Evolutionary conservation across 2,888 invertebrate species (phyloP).

Genomic region (Maniola hyperantus): DNA sequence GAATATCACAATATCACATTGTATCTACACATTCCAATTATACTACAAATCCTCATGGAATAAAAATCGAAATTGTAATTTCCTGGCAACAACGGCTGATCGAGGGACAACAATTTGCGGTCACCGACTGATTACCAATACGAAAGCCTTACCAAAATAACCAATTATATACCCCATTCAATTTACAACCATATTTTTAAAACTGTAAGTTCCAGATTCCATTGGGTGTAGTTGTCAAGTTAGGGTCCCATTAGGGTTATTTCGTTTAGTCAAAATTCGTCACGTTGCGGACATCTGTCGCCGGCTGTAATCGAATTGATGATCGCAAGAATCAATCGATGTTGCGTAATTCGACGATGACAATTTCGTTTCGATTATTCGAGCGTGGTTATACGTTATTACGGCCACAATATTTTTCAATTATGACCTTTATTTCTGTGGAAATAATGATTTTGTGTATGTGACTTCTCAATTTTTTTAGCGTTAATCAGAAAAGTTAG

Average conservation of each 20-base stretch:
- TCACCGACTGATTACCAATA: slow-evolving; percentile 80
- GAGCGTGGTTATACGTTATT: slow-evolving; percentile 71
- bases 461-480: not conserved
- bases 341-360: slow-evolving; percentile 81
- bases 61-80: slow-evolving; percentile 81
- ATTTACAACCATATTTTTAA: slow-evolving; percentile 44
- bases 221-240: slow-evolving; percentile 27
- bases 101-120: slow-evolving; percentile 83
- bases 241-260: slow-evolving; percentile 51
- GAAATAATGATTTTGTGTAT: not conserved
- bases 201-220: slow-evolving; percentile 41
- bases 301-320: slow-evolving; percentile 73
- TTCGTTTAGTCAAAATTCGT: slow-evolving; percentile 76
- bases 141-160: slow-evolving; percentile 62
- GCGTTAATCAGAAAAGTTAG: not conserved
- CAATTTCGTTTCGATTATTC: slow-evolving; percentile 70
- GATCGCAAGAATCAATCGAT: slow-evolving; percentile 61
- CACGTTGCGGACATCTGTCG: slow-evolving; percentile 82
- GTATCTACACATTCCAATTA: slow-evolving; percentile 43
- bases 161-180: slow-evolving; percentile 39
- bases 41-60: slow-evolving; percentile 67
- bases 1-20: not conserved
- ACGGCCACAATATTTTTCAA: not conserved
- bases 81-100: slow-evolving; percentile 78
- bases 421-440: slow-evolving; percentile 8